phyloP scores from a whole-genome alignment of 2,113 vertebrate species.

The Sebastes fasciatus region DNA sequence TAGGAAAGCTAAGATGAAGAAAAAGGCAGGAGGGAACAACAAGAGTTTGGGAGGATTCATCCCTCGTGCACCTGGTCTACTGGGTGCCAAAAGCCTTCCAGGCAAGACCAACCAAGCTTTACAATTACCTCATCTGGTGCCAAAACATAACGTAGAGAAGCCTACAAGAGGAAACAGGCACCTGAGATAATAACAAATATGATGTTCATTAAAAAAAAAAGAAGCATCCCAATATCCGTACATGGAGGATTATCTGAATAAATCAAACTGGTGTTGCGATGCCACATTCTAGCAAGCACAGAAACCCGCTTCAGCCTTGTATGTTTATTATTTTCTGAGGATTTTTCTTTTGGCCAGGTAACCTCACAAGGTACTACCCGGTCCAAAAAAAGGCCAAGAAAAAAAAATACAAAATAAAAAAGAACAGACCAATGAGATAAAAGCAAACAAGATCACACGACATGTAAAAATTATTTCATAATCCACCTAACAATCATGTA shows the following conservation, averaged over 20 bases:
- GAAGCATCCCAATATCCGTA: background rate
- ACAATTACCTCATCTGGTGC: too few species aligned
- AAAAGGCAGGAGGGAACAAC: background rate
- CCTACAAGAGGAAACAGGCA: constrained; percentile 25
- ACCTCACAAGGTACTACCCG: background rate
- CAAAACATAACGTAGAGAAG: background rate
- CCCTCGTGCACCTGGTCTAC: background rate
- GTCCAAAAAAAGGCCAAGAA: background rate
- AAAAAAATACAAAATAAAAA: constrained; percentile 15
- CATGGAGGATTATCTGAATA: background rate
- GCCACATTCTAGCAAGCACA: constrained; percentile 20
- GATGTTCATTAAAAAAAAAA: background rate
- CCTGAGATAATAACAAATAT: constrained; percentile 40
- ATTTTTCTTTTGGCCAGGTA: constrained; percentile 6
- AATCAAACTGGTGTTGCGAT: background rate
- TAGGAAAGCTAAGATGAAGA: background rate
- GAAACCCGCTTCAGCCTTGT: constrained; percentile 27
- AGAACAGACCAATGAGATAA: constrained; percentile 29
- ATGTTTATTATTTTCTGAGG: constrained; percentile 11
- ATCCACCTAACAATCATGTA: constrained; percentile 56
- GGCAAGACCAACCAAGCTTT: background rate
- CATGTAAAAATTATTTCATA: constrained; percentile 36
- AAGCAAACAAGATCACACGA: constrained; percentile 54
- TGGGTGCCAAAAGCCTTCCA: background rate
- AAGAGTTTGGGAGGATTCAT: background rate